Conservation (phyloP, 2,113 vertebrate species). For the Tachysurus fulvidraco region DNA sequence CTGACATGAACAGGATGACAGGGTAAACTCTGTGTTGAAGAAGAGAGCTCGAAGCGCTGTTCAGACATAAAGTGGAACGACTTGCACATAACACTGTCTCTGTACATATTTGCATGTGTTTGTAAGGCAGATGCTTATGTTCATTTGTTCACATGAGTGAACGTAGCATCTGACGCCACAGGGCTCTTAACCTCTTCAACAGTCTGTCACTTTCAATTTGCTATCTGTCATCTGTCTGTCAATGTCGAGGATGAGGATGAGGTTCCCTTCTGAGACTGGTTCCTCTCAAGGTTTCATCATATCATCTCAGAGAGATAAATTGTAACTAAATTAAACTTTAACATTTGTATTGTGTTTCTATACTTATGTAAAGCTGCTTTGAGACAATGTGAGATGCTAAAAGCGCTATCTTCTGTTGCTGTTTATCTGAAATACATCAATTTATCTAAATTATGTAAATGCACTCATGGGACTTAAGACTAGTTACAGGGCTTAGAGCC, state of each 20-base stretch:
- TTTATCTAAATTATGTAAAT: background rate
- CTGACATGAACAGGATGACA: background rate
- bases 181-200: background rate
- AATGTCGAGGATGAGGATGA: no score
- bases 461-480: background rate
- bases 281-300: no score
- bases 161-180: background rate
- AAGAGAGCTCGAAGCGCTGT: background rate
- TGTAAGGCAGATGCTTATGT: background rate
- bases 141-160: constrained; percentile 39
- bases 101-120: background rate
- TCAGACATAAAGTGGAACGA: background rate
- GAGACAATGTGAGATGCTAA: no score
- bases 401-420: background rate
- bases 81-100: background rate
- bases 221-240: constrained; percentile 9
- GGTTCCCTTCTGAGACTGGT: no score
- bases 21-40: background rate
- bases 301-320: background rate
- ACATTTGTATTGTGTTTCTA: no score
- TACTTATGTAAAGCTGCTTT: no score
- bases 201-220: constrained; percentile 3
- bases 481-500: background rate
- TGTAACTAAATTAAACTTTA: background rate
- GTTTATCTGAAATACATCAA: background rate